A percentile compares a stretch with the other conserved stretches of the same genome.
phyloP scores from a whole-genome alignment of 2,113 vertebrate genomes.

The Malurus cyaneus region DNA sequence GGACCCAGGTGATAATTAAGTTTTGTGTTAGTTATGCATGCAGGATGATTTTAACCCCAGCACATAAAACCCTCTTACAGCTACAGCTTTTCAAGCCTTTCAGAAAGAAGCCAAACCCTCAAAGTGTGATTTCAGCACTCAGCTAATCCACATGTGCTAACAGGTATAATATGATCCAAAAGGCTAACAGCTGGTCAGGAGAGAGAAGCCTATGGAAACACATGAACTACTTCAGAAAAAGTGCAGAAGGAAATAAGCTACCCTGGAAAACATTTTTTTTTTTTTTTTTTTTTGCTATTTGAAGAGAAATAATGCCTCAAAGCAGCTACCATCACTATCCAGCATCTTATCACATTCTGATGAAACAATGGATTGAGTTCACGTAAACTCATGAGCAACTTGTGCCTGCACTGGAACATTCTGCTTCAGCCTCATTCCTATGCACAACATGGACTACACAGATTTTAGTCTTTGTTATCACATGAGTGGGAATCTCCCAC shows the following conservation, averaged over 20 bases:
- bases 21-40: not conserved
- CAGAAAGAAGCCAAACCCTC: not conserved
- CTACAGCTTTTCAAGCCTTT: not conserved
- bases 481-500: too few species aligned
- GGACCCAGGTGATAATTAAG: not conserved
- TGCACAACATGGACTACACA: fast-evolving
- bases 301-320: not conserved
- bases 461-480: not conserved
- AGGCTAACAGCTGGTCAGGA: not conserved
- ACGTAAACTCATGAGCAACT: fast-evolving
- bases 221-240: not conserved
- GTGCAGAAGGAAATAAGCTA: not conserved
- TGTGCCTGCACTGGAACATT: fast-evolving
- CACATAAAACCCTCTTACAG: not conserved
- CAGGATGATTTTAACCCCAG: not conserved
- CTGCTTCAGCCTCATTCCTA: not conserved
- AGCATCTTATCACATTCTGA: not conserved
- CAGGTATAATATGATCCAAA: not conserved
- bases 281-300: not conserved
- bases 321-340: not conserved
- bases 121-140: not conserved
- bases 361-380: not conserved
- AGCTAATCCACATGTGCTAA: not conserved
- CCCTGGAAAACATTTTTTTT: fast-evolving
- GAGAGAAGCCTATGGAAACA: not conserved